Percentiles rank a stretch among this genome's conserved stretches.
phyloP scores from a whole-genome alignment of 2,888 invertebrate genomes.

The Zaprionus obscuricornis region DNA sequence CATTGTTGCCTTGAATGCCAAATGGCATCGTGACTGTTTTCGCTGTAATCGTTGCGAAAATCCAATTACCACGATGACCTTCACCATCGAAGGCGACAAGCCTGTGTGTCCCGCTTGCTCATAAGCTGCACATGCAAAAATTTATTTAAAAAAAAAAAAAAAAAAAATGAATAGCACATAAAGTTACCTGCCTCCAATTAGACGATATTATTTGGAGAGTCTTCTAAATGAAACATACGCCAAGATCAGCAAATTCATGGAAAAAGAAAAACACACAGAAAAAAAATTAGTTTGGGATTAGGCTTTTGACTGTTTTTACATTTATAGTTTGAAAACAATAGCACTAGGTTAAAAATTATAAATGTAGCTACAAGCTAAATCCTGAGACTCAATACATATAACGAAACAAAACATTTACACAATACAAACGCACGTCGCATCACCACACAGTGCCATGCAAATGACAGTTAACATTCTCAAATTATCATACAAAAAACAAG shows the following conservation, averaged over 20 bases:
- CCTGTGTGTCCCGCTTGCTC: conserved; percentile 89
- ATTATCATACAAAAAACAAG: background rate
- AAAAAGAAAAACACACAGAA: background rate
- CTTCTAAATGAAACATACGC: too few species aligned
- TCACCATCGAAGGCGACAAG: conserved; percentile 90
- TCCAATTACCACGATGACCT: conserved; percentile 89
- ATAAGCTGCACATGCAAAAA: conserved; percentile 3
- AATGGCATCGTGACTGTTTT: conserved; percentile 98
- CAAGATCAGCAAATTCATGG: too few species aligned
- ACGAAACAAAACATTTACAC: background rate
- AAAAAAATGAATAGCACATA: background rate
- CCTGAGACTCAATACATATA: conserved; percentile 30
- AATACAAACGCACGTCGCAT: too few species aligned
- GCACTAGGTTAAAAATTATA: conserved; percentile 17
- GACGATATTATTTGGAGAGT: too few species aligned
- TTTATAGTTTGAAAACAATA: conserved; percentile 37
- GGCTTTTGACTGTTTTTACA: conserved; percentile 29
- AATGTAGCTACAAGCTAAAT: conserved; percentile 24
- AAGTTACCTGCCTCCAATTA: too few species aligned
- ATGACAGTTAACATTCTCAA: conserved; percentile 2
- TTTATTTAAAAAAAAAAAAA: background rate
- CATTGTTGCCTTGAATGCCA: conserved; percentile 94
- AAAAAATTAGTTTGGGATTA: conserved; percentile 13
- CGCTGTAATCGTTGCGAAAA: conserved; percentile 93
- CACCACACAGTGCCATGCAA: too few species aligned